Evolutionary conservation across 2,888 invertebrate genomes (phyloP), one percentile per base, ranked within the genome.

Genomic region (Nasonovia ribisnigri): DNA sequence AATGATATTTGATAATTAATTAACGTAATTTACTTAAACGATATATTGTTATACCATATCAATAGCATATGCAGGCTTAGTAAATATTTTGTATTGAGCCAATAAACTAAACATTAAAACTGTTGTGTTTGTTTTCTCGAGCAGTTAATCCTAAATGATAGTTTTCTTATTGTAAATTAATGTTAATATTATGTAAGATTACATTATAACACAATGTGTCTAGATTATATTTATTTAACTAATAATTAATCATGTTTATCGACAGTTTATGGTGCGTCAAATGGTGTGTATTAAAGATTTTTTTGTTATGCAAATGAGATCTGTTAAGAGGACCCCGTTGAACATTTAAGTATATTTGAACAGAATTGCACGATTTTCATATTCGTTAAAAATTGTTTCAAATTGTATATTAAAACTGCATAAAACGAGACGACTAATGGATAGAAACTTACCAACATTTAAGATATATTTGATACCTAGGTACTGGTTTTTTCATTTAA

Each of bases 31-130:
- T 84, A 43, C 8, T 20, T 42, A 42, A 77, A 36, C 20, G 43
- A 43, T 43, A 4, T 84, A 43, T 84, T 43, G 84, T 43, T 43
- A 43, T 43, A 43, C 43, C 43, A 84, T 84, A 13, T 84, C 24
- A 84, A 43, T 84, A 84, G 84, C 29, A 43, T 43, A 84, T 84
- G 26, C 11, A 84, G 3, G 10, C 43, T 84, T 26, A 84, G 43
- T 84, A 43, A 84, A 29, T 84, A 29, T 43, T 43, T 84, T 84
- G 26, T 13, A 84, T 43, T 10, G 26, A 43, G n/a, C 43, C 43
- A 89, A 90, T 90, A 60, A 90, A n/a, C 29, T 46, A 43, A 67
- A 90, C 46, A 67, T 90, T 90, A 67, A 90, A 60, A 90, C 60
- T 90, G 46, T 43, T 60, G 90, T 67, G 46, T 60, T 90, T 67